Conservation (phyloP, 2,797 vertebrate species). For the Myoxocephalus aenaeus region DNA sequence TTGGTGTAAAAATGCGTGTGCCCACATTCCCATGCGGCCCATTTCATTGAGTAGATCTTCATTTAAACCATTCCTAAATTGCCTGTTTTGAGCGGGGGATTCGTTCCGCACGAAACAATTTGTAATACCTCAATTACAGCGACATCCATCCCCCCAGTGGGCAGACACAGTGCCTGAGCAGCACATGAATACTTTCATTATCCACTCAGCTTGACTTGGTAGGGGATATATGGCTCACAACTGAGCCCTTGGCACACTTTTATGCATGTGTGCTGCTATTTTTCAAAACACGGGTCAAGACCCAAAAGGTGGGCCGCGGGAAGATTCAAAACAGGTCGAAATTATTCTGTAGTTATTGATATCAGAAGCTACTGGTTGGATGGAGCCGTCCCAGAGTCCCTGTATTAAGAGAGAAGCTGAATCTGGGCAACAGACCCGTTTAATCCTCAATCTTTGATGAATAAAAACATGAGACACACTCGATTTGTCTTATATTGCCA, state of each 20-base stretch:
- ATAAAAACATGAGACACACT: slow-evolving; percentile 58
- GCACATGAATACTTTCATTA: slow-evolving; percentile 70
- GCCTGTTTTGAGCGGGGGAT: slow-evolving; percentile 48
- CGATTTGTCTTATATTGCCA: slow-evolving; percentile 27
- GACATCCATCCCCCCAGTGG: slow-evolving; percentile 49
- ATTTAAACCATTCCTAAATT: slow-evolving; percentile 43
- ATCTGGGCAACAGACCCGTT: slow-evolving; percentile 41
- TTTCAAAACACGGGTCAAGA: slow-evolving; percentile 56
- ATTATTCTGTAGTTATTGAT: slow-evolving; percentile 46
- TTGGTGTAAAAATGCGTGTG: background rate
- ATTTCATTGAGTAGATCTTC: slow-evolving; percentile 18
- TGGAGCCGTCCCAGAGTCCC: slow-evolving; percentile 16
- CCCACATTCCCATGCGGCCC: background rate
- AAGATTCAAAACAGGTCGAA: slow-evolving; percentile 41
- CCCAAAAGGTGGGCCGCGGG: slow-evolving; percentile 43
- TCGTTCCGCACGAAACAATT: slow-evolving; percentile 60
- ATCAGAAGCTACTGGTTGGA: slow-evolving; percentile 37
- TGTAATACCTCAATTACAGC: slow-evolving; percentile 69
- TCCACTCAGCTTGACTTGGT: slow-evolving; percentile 55
- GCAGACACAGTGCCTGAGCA: slow-evolving; percentile 47
- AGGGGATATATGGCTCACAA: slow-evolving; percentile 64
- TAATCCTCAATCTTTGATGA: slow-evolving; percentile 50
- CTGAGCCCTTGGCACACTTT: slow-evolving; percentile 47
- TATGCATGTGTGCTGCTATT: slow-evolving; percentile 48
- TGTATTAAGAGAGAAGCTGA: slow-evolving; percentile 23